phyloP scores from a whole-genome alignment of 2,797 vertebrate species.

The Caiman crocodilus region DNA sequence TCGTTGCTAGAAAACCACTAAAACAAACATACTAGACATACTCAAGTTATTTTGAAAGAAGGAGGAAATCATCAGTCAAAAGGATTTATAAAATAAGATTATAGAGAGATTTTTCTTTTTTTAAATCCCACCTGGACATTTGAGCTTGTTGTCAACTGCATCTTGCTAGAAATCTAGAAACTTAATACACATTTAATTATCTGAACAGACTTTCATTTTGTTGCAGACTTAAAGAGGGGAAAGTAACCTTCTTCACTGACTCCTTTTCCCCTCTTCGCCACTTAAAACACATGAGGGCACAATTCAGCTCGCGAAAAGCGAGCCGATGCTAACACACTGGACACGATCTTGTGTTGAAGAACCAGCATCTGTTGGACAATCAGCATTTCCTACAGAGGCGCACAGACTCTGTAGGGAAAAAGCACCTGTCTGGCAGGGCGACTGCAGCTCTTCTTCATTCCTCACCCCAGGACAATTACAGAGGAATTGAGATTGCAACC shows the following conservation, averaged over 20 bases:
- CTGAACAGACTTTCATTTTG: neutral
- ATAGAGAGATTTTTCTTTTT: too few species aligned
- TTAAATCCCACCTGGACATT: neutral
- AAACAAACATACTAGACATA: neutral
- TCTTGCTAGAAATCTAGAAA: neutral
- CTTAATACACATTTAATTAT: neutral
- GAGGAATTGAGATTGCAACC: rapidly evolving
- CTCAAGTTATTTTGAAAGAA: neutral
- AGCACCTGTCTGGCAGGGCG: neutral
- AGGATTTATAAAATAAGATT: too few species aligned
- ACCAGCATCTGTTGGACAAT: too few species aligned
- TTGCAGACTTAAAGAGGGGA: neutral
- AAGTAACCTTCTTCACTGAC: rapidly evolving
- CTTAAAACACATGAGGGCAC: neutral
- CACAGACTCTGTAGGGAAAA: neutral
- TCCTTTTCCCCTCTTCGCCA: rapidly evolving
- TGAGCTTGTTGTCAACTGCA: neutral
- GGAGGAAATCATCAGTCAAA: neutral
- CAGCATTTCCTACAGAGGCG: neutral
- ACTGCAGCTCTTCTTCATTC: rapidly evolving
- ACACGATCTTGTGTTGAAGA: neutral
- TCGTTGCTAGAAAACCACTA: neutral
- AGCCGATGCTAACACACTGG: too few species aligned
- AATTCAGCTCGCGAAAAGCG: rapidly evolving
- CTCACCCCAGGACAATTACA: rapidly evolving